These are phyloP conservation scores for Lamellibrachia columna DNA, from an alignment of 2,888 invertebrate species.

Conservation along the genomic window DNA sequence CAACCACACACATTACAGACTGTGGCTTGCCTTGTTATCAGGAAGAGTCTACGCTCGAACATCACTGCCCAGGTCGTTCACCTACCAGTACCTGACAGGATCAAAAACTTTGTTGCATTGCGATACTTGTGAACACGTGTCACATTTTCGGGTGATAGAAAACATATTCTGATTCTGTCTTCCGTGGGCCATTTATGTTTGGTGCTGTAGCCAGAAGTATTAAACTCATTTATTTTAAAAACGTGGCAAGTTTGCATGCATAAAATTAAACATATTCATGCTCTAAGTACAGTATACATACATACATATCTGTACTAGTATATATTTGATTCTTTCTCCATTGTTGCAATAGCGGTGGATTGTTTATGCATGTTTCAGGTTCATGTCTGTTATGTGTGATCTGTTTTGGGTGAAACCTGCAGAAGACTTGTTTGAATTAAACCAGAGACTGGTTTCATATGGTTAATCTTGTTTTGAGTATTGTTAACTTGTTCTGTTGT, in stretches of 20 bases:
- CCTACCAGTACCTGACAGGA: background rate
- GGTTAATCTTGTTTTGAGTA: too few relatives aligned
- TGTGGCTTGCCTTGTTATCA: background rate
- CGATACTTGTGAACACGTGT: background rate
- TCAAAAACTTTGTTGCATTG: background rate
- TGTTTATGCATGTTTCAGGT: too few relatives aligned
- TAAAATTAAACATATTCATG: background rate
- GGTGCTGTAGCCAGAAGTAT: background rate
- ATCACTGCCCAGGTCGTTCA: background rate
- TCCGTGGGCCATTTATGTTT: background rate
- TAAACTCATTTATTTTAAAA: background rate
- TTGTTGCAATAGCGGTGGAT: too few relatives aligned
- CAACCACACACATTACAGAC: slow-evolving; percentile 3
- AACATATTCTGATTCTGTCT: background rate
- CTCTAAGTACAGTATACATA: too few relatives aligned
- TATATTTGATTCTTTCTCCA: too few relatives aligned
- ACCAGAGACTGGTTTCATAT: too few relatives aligned
- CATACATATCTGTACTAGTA: too few relatives aligned
- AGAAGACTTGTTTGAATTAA: too few relatives aligned
- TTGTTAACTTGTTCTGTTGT: too few relatives aligned
- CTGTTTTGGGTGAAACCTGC: too few relatives aligned
- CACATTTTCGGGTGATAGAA: background rate
- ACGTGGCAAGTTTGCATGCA: background rate
- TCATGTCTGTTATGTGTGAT: too few relatives aligned
- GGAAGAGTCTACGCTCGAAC: background rate